phyloP scores from a whole-genome alignment of 2,113 vertebrate genomes.

The Pogonocichla stellata region DNA sequence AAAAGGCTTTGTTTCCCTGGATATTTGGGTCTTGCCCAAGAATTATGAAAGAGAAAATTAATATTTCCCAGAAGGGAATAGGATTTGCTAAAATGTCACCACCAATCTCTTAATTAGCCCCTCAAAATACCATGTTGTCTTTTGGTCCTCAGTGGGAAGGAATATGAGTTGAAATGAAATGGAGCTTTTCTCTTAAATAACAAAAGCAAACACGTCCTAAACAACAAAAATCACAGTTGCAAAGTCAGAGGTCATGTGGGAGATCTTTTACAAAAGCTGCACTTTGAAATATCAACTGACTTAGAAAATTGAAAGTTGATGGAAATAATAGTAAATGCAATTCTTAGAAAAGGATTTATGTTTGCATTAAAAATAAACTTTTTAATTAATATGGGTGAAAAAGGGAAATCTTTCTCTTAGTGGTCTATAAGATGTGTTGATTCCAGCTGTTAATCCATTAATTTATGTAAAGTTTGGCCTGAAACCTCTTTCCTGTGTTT shows the following conservation, averaged over 20 bases:
- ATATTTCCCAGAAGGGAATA: background rate
- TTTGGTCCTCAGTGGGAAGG: background rate
- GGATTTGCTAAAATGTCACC: background rate
- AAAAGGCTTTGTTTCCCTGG: background rate
- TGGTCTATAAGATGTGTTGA: background rate
- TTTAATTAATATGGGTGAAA: background rate
- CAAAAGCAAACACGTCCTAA: background rate
- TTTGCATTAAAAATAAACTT: background rate
- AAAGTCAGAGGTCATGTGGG: background rate
- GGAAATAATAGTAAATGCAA: background rate
- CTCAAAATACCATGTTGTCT: background rate
- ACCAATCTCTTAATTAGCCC: constrained; percentile 6
- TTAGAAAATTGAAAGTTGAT: background rate
- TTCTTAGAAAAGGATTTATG: background rate
- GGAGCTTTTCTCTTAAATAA: background rate
- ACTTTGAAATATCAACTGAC: background rate
- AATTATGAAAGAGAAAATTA: background rate
- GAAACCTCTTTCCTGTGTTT: background rate
- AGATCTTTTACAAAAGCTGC: background rate
- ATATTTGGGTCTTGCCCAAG: background rate
- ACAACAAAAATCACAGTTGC: background rate
- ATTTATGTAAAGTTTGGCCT: background rate
- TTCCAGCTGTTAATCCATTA: background rate
- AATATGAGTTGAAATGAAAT: background rate
- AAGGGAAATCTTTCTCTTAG: background rate